Base-by-base conservation (phyloP, 2,113 vertebrate genomes). In the Brienomyrus longianalis region DNA sequence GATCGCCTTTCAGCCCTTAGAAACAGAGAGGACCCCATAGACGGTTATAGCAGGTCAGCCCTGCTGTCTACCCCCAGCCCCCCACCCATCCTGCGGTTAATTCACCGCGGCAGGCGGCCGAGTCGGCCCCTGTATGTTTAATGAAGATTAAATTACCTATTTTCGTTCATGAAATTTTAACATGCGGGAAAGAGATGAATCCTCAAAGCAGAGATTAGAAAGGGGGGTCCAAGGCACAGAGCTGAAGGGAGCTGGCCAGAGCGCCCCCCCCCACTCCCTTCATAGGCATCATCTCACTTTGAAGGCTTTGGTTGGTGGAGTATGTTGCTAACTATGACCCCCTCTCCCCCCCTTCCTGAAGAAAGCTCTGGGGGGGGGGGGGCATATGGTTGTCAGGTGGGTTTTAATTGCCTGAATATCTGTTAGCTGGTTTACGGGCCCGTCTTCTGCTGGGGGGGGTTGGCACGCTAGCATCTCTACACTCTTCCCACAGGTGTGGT, bases 71-170 rank as follows among this genome's bases (percentile, higher is more conserved):
- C 93, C 31, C 95, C 92, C 92, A 31, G 39, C 92, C 92, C 8
- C 47, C 27, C 94, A 92, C 52, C 89, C 92, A 91, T 91, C 89
- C 89, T 8, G 89, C 90, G 91, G 93, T 93, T 95, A 94, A 95
- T 95, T 95, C 93, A 89, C 88, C 56, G 74, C 90, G 80, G 92
- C 94, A 91, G 92, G 92, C 90, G 91, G 92, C 45, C 92, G 85
- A 94, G 92, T 89, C 90, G 91, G 92, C 91, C 91, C 91, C 92
- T 94, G 92, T 94, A 95, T 92, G 92, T 96, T 95, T 95, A 96
- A 95, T 95, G 93, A 96, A 95, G 93, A 95, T 95, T 94, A 95
- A 95, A 95, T 94, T 92, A 96, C 93, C 92, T 95, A 93, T 94
- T 95, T 95, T 95, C 91, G 90, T 86, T 95, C 95, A 94, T 96